These are phyloP conservation scores for Drosophila acutilabella DNA, from an alignment of 2,888 invertebrate species.

Conservation along the genomic window DNA sequence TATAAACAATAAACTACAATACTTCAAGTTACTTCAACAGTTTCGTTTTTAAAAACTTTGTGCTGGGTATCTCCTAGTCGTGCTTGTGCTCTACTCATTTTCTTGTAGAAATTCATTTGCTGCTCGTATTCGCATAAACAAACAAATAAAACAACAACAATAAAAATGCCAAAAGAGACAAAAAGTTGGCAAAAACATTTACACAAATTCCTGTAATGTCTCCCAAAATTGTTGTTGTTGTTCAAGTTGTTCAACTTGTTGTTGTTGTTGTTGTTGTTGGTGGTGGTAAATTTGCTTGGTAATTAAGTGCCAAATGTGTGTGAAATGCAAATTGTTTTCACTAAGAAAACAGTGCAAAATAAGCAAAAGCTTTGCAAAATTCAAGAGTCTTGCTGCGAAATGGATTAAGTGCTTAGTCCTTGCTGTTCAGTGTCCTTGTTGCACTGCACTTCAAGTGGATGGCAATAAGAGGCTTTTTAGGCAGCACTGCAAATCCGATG, in stretches of 20 bases:
- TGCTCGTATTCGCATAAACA: slow-evolving; percentile 15
- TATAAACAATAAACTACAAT: no score
- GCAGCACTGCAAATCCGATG: background rate
- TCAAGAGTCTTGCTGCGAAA: slow-evolving; percentile 12
- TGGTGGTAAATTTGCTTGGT: slow-evolving; percentile 29
- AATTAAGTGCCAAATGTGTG: slow-evolving; percentile 40
- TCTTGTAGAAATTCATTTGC: slow-evolving; percentile 42
- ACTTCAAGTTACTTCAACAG: background rate
- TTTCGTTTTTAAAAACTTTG: background rate
- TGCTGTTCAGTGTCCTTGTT: slow-evolving; percentile 6
- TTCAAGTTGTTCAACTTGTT: slow-evolving; percentile 11
- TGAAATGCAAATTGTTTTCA: slow-evolving; percentile 26
- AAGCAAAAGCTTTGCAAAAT: slow-evolving; percentile 17
- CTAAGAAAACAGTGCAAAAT: slow-evolving; percentile 3
- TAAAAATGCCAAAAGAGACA: slow-evolving; percentile 1
- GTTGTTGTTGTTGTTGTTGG: slow-evolving; percentile 5
- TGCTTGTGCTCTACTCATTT: background rate
- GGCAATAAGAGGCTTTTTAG: slow-evolving; percentile 1
- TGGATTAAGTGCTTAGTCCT: slow-evolving; percentile 18
- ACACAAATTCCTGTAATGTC: slow-evolving; percentile 42
- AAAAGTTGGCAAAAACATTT: slow-evolving; percentile 53
- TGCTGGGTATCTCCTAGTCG: background rate
- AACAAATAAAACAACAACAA: slow-evolving; percentile 1
- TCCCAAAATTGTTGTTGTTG: slow-evolving; percentile 28
- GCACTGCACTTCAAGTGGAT: slow-evolving; percentile 7